Evolutionary conservation across 2,888 invertebrate species (phyloP).

Genomic region (Erpobdella octoculata): DNA sequence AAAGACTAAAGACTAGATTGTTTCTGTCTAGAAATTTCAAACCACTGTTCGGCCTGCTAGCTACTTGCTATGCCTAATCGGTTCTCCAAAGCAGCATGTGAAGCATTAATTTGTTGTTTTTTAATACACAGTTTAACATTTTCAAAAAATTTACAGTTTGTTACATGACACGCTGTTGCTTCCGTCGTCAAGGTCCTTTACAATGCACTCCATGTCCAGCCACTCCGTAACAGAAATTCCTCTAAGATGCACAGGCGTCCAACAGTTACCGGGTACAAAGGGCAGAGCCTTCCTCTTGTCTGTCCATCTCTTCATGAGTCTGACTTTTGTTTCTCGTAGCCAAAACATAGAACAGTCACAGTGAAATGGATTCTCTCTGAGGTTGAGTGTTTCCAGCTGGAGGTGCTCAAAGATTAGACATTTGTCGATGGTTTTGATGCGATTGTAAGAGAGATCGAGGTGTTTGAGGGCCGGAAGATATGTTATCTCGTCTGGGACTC

Average conservation of each 20-base stretch:
- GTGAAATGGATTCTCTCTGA: slow-evolving; percentile 36
- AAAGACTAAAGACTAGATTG: too few relatives aligned
- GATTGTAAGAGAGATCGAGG: slow-evolving; percentile 42
- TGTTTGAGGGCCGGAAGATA: slow-evolving; percentile 41
- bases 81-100: too few relatives aligned
- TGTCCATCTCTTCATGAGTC: slow-evolving; percentile 33
- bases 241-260: slow-evolving; percentile 29
- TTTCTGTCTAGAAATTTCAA: too few relatives aligned
- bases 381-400: slow-evolving; percentile 34
- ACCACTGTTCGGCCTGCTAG: too few relatives aligned
- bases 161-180: not conserved
- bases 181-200: not conserved
- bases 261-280: slow-evolving; percentile 36
- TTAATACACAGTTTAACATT: too few relatives aligned
- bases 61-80: too few relatives aligned
- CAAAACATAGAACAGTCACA: slow-evolving; percentile 37
- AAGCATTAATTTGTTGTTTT: too few relatives aligned
- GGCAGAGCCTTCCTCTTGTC: slow-evolving; percentile 30
- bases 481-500: slow-evolving; percentile 42
- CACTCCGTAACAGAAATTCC: slow-evolving; percentile 34
- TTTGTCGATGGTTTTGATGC: slow-evolving; percentile 30
- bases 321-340: slow-evolving; percentile 32
- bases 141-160: not conserved
- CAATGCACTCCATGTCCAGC: slow-evolving; percentile 31
- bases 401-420: slow-evolving; percentile 30